phyloP scores from a whole-genome alignment of 2,888 invertebrate genomes.

The Papilio demoleus region DNA sequence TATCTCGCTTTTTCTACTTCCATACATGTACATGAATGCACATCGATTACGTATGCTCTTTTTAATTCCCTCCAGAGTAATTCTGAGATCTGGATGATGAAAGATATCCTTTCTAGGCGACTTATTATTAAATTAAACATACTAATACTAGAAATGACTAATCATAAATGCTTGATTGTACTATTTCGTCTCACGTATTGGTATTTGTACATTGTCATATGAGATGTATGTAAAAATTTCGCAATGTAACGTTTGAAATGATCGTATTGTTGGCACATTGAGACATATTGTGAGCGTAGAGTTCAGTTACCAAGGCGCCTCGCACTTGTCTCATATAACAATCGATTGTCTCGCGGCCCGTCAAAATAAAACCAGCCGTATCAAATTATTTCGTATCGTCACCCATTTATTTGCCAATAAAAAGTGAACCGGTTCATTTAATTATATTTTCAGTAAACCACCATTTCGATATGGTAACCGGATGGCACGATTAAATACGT shows the following conservation, averaged over 20 bases:
- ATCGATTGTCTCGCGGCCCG: conserved; percentile 44
- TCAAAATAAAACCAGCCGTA: conserved; percentile 39
- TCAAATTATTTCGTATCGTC: conserved; percentile 33
- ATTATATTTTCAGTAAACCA: conserved; percentile 11
- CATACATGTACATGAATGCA: too few relatives aligned
- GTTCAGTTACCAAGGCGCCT: conserved; percentile 40
- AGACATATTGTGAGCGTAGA: conserved; percentile 33
- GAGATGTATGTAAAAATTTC: conserved; percentile 28
- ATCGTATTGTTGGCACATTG: conserved; percentile 29
- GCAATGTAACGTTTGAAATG: conserved; percentile 26
- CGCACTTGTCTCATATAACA: conserved; percentile 45
- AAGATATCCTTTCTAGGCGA: not conserved
- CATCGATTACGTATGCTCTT: too few relatives aligned
- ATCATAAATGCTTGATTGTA: not conserved
- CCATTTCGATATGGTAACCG: conserved; percentile 16
- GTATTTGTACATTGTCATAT: conserved; percentile 13
- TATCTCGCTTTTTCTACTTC: too few relatives aligned
- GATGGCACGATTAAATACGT: conserved; percentile 16
- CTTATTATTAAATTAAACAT: not conserved
- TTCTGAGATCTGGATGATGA: too few relatives aligned
- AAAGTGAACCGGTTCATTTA: conserved; percentile 29
- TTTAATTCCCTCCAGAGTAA: too few relatives aligned
- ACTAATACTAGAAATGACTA: not conserved
- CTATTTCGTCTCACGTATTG: conserved; percentile 3
- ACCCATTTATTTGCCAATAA: conserved; percentile 27